A percentile compares a stretch with the other conserved stretches of the same genome.
These are phyloP conservation scores for Coreoperca whiteheadi DNA, from an alignment of 2,113 vertebrate genomes.

Conservation along the genomic window DNA sequence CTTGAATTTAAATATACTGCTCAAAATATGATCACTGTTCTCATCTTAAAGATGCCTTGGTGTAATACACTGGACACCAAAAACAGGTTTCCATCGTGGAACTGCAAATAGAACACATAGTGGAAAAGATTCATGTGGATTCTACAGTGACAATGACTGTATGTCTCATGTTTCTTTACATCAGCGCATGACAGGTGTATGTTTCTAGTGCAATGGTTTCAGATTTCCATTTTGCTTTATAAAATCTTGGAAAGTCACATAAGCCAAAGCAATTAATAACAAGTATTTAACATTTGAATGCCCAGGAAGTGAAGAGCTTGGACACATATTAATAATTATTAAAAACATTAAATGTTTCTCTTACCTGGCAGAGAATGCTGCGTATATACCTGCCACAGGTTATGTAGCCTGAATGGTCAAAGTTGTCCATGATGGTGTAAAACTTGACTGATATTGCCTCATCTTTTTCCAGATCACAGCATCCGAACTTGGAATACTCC, in stretches of 20 bases:
- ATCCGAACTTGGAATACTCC: constrained; percentile 86
- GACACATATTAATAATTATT: neutral
- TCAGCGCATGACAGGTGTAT: neutral
- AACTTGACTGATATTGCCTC: constrained; percentile 75
- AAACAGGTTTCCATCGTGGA: neutral
- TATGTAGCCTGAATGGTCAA: constrained; percentile 82
- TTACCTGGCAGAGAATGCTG: constrained; percentile 87
- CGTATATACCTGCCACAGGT: constrained; percentile 83
- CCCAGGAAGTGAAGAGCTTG: neutral
- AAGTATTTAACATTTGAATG: neutral
- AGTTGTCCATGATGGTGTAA: constrained; percentile 82
- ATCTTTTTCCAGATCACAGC: constrained; percentile 83
- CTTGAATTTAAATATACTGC: neutral
- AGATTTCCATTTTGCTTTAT: neutral
- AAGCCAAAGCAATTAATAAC: neutral
- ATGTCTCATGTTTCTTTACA: neutral
- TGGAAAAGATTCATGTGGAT: neutral
- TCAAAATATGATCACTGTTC: neutral
- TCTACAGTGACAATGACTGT: neutral
- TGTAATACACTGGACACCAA: neutral
- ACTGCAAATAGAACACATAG: neutral
- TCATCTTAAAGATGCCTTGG: neutral
- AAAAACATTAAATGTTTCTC: constrained; percentile 7
- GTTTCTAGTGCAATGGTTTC: neutral
- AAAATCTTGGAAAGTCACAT: neutral